Evolutionary conservation across 1,140 invertebrate genomes (phyloP).

Genomic region (Diorhabda elongata): DNA sequence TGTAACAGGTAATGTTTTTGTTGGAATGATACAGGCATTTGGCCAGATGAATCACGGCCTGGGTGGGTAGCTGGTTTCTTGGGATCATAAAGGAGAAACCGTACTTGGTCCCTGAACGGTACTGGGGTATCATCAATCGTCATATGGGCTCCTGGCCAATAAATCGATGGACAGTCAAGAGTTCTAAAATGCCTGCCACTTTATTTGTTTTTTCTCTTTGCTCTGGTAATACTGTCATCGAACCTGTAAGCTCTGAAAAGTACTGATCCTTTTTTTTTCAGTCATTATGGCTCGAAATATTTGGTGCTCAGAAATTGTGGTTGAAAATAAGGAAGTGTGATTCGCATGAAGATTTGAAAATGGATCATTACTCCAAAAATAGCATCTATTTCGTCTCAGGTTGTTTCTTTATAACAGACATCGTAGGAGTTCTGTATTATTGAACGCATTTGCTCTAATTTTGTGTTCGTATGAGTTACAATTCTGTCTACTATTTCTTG

Average conservation of each 20-base stretch:
- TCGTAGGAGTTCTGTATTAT: not conserved
- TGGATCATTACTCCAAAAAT: not conserved
- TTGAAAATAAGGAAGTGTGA: not conserved
- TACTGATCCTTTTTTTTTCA: not conserved
- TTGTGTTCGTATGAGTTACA: not conserved
- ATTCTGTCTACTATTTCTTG: not conserved
- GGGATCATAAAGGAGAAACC: conserved; percentile 17
- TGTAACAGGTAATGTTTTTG: conserved; percentile 33
- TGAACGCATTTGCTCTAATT: not conserved
- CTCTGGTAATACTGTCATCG: conserved; percentile 3
- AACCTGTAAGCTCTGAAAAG: not conserved
- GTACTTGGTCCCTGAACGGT: conserved; percentile 12
- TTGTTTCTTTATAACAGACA: conserved; percentile 4
- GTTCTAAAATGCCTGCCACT: not conserved
- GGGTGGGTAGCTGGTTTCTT: conserved; percentile 13
- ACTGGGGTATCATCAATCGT: conserved; percentile 43
- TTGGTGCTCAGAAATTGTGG: not conserved
- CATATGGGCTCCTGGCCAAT: not conserved
- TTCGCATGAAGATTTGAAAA: conserved; percentile 9
- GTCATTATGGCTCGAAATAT: conserved; percentile 10
- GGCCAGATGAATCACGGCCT: conserved; percentile 1
- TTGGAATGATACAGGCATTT: conserved; percentile 34
- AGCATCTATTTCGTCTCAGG: conserved; percentile 1
- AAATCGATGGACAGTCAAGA: not conserved
- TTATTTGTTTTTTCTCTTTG: conserved; percentile 7